Evolutionary conservation across 2,888 invertebrate genomes (phyloP).

Genomic region (Xiphydria camelus): DNA sequence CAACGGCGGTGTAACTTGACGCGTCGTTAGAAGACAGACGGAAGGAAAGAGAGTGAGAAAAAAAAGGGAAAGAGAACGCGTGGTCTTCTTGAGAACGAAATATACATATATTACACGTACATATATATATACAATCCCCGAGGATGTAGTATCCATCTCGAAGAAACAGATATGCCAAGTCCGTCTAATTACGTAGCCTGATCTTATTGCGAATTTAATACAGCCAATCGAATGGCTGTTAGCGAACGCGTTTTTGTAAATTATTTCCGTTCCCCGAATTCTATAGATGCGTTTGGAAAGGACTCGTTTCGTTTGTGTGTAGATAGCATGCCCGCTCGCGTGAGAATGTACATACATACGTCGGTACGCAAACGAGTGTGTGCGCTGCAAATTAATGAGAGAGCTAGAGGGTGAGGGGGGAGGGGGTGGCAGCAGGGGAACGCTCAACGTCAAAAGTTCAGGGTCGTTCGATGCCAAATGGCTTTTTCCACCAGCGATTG

Average conservation of each 20-base stretch:
- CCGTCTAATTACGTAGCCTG: not conserved
- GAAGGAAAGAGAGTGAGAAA: too few relatives aligned
- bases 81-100: too few relatives aligned
- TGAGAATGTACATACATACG: too few relatives aligned
- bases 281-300: not conserved
- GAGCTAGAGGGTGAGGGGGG: not conserved
- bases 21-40: too few relatives aligned
- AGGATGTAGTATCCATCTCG: too few relatives aligned
- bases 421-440: not conserved
- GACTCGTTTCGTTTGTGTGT: not conserved
- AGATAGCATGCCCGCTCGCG: too few relatives aligned
- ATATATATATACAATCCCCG: too few relatives aligned
- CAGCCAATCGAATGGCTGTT: not conserved
- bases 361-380: too few relatives aligned
- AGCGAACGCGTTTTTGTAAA: not conserved
- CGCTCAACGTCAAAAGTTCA: not conserved
- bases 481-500: not conserved
- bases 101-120: too few relatives aligned
- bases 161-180: too few relatives aligned
- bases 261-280: not conserved
- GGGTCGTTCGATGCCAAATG: conserved; percentile 2
- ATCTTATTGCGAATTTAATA: not conserved
- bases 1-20: too few relatives aligned
- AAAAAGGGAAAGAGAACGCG: too few relatives aligned
- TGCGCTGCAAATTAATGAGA: not conserved